phyloP scores from a whole-genome alignment of 2,113 vertebrate species.

The Semnopithecus entellus region DNA sequence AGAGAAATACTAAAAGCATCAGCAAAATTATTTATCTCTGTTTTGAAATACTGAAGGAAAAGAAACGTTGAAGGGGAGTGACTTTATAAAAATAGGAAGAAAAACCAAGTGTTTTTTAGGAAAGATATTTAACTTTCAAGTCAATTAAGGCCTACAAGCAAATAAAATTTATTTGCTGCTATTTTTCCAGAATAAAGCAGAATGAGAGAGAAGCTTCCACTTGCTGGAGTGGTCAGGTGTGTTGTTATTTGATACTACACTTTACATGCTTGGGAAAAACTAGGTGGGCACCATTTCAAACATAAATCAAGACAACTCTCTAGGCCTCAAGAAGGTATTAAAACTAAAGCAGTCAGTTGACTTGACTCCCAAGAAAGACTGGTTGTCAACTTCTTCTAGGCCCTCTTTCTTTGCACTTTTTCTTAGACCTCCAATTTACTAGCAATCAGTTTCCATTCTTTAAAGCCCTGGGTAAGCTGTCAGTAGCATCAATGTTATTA shows the following conservation, averaged over 20 bases:
- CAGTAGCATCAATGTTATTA: constrained; percentile 60
- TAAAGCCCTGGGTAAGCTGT: constrained; percentile 43
- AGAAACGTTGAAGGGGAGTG: not conserved
- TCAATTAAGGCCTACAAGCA: not conserved
- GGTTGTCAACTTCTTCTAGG: constrained; percentile 19
- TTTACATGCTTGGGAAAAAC: not conserved
- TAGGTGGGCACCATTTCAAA: not conserved
- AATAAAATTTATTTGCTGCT: not conserved
- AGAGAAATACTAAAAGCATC: constrained; percentile 21
- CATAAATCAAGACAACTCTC: not conserved
- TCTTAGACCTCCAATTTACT: constrained; percentile 52
- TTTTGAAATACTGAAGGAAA: constrained; percentile 47
- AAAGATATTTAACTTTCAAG: constrained; percentile 33
- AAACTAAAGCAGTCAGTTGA: constrained; percentile 3
- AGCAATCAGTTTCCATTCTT: constrained; percentile 43
- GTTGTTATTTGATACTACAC: not conserved
- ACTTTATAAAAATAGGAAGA: not conserved
- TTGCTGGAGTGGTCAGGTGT: not conserved
- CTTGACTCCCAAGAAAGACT: not conserved
- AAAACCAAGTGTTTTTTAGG: not conserved
- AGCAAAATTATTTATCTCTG: constrained; percentile 22
- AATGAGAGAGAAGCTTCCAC: not conserved
- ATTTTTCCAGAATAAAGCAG: not conserved
- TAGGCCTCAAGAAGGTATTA: constrained; percentile 21
- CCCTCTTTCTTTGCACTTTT: constrained; percentile 62